A percentile compares a stretch with the other conserved stretches of the same genome.
Conservation (phyloP, 2,797 vertebrate species). For the Myripristis jacobus region DNA sequence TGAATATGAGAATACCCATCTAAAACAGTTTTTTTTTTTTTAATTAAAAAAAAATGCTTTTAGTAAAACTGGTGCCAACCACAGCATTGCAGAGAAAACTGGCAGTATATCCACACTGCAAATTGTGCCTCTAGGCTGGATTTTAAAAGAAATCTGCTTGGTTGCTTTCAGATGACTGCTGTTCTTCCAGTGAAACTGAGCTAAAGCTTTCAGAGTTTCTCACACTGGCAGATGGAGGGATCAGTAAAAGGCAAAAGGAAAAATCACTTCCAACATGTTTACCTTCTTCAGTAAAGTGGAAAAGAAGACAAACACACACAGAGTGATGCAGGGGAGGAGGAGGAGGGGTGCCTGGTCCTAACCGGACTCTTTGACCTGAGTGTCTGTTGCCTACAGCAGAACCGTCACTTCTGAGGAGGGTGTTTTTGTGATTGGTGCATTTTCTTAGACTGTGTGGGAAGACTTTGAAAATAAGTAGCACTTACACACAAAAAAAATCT, state of each 20-base stretch:
- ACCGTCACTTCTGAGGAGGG: slow-evolving; percentile 24
- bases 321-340: slow-evolving; percentile 44
- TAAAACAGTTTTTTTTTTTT: no score
- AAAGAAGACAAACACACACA: slow-evolving; percentile 54
- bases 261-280: slow-evolving; percentile 77
- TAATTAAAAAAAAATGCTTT: no score
- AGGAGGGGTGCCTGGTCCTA: slow-evolving; percentile 47
- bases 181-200: slow-evolving; percentile 41
- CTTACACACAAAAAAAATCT: no score
- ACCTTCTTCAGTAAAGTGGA: slow-evolving; percentile 58
- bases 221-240: slow-evolving; percentile 50
- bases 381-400: slow-evolving; percentile 33
- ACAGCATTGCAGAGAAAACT: slow-evolving; percentile 20
- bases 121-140: slow-evolving; percentile 1
- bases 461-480: no score
- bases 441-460: no score
- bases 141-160: slow-evolving; percentile 43
- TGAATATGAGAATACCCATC: no score
- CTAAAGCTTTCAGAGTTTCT: slow-evolving; percentile 39
- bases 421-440: neutral
- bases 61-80: slow-evolving; percentile 36
- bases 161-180: slow-evolving; percentile 32
- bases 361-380: slow-evolving; percentile 62
- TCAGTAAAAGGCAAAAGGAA: slow-evolving; percentile 67
- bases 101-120: slow-evolving; percentile 16